Conservation (phyloP, 2,797 vertebrate genomes). For the Eleutherodactylus coqui region DNA sequence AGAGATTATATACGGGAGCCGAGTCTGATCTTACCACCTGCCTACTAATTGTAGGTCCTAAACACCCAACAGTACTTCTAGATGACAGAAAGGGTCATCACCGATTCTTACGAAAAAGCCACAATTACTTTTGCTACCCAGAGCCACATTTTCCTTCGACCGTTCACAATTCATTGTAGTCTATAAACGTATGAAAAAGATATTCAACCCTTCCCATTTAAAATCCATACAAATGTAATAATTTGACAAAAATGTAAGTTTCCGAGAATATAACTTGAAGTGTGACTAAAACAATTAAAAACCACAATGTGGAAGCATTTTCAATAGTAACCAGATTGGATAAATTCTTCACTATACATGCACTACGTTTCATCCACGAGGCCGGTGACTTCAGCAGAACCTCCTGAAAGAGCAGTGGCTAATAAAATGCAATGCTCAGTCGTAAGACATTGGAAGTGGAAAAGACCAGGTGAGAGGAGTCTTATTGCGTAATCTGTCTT, state of each 20-base stretch:
- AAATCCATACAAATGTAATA: too few species aligned
- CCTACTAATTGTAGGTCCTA: constrained; percentile 24
- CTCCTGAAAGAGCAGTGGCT: neutral
- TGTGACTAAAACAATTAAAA: too few species aligned
- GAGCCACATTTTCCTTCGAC: neutral
- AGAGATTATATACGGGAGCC: neutral
- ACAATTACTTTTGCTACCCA: neutral
- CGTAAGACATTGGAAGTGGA: neutral
- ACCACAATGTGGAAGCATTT: too few species aligned
- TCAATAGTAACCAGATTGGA: too few species aligned
- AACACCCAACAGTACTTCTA: constrained; percentile 8
- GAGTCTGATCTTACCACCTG: neutral
- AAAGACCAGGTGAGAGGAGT: constrained; percentile 14
- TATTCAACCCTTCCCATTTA: too few species aligned
- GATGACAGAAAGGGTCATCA: neutral
- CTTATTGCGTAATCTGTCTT: constrained; percentile 30
- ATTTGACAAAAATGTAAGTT: too few species aligned
- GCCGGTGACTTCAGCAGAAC: neutral
- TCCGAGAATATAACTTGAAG: too few species aligned
- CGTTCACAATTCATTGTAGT: neutral
- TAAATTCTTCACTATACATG: too few species aligned
- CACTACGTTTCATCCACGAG: too few species aligned
- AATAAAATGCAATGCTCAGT: neutral
- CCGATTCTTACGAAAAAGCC: neutral
- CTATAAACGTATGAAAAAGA: too few species aligned